Conservation (phyloP, 2,888 invertebrate genomes). For the Lucinisca nassula region DNA sequence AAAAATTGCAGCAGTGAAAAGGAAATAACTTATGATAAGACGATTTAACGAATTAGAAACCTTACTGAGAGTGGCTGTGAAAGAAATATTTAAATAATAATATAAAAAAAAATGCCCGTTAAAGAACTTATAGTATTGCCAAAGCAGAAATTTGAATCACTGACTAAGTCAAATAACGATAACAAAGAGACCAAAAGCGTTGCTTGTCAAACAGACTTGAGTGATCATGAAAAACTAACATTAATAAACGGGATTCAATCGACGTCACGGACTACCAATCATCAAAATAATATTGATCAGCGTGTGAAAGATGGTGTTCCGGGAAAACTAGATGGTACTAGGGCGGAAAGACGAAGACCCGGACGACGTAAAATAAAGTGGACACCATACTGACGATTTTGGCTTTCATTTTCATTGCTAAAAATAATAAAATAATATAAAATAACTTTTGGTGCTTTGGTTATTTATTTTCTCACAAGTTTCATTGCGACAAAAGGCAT, state of each 20-base stretch:
- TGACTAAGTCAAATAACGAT: background rate
- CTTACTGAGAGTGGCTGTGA: conserved; percentile 6
- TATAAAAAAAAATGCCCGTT: background rate
- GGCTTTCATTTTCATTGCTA: too few relatives aligned
- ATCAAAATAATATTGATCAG: background rate
- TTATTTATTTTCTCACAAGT: too few relatives aligned
- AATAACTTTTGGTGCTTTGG: too few relatives aligned
- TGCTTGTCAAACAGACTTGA: background rate
- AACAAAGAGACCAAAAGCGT: background rate
- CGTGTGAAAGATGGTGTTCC: background rate
- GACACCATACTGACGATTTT: background rate
- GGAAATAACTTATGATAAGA: background rate
- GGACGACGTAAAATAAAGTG: background rate
- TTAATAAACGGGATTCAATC: background rate
- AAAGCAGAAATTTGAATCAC: background rate
- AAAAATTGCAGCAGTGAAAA: background rate
- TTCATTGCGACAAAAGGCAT: too few relatives aligned
- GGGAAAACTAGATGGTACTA: background rate
- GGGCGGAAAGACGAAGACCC: background rate
- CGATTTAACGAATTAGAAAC: background rate
- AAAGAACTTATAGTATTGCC: background rate
- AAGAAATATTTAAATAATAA: background rate
- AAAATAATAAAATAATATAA: too few relatives aligned
- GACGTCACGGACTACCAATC: background rate
- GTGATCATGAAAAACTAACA: background rate